Conservation (phyloP, 2,888 invertebrate species). For the Omphaloscelis lunosa region DNA sequence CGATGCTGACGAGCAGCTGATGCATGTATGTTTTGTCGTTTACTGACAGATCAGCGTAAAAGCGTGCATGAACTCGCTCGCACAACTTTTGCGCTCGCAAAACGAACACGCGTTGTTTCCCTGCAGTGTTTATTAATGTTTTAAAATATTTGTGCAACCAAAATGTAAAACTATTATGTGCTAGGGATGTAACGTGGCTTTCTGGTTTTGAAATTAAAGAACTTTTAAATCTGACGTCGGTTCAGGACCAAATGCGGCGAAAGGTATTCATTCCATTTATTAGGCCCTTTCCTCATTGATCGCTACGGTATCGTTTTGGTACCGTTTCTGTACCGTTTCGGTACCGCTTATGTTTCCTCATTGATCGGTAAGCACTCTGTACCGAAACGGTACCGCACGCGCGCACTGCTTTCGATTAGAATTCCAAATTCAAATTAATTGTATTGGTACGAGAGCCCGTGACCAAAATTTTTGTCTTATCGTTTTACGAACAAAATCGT, state of each 20-base stretch:
- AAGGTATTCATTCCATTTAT: background rate
- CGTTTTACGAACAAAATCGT: too few species aligned
- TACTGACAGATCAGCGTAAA: constrained; percentile 44
- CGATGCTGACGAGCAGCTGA: constrained; percentile 52
- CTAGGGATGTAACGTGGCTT: constrained; percentile 9
- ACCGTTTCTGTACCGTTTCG: too few species aligned
- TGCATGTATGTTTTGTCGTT: constrained; percentile 44
- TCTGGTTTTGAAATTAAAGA: background rate
- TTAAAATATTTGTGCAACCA: constrained; percentile 37
- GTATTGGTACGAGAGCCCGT: too few species aligned
- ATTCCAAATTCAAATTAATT: too few species aligned
- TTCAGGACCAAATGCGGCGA: background rate
- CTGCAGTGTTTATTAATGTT: constrained; percentile 39
- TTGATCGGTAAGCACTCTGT: too few species aligned
- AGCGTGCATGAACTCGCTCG: constrained; percentile 41
- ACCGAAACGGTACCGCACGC: too few species aligned
- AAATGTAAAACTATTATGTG: constrained; percentile 20
- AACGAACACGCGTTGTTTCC: constrained; percentile 43
- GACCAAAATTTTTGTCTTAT: too few species aligned
- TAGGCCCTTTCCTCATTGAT: too few species aligned
- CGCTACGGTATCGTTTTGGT: too few species aligned
- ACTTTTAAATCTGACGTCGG: background rate
- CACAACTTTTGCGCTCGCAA: constrained; percentile 47
- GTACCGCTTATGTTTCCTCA: too few species aligned
- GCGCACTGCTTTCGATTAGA: too few species aligned